A percentile compares a stretch with the other conserved stretches of the same genome.
phyloP scores from a whole-genome alignment of 2,113 vertebrate genomes.

The Axis porcinus region DNA sequence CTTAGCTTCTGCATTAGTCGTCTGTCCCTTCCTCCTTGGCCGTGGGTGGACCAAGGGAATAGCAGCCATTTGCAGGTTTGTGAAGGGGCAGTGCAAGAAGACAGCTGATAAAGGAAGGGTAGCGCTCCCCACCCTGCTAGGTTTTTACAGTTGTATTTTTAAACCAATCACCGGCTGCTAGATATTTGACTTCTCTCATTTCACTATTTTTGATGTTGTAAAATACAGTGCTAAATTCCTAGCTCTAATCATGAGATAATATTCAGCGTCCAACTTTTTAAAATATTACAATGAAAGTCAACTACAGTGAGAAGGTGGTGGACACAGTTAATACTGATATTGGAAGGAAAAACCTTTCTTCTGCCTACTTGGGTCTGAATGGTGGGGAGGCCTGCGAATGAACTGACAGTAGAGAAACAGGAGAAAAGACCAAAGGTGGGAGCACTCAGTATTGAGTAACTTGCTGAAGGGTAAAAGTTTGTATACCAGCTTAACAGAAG shows the following conservation, averaged over 20 bases:
- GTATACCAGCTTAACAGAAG: neutral
- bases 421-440: neutral
- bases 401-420: neutral
- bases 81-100: constrained; percentile 21
- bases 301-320: neutral
- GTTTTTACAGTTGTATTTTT: constrained; percentile 43
- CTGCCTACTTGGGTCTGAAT: neutral
- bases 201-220: neutral
- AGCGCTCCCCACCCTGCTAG: neutral
- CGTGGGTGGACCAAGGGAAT: constrained; percentile 5
- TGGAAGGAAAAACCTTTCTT: neutral
- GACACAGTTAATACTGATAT: neutral
- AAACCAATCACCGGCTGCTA: neutral
- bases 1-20: constrained; percentile 41
- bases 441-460: neutral
- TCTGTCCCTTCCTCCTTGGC: constrained; percentile 27
- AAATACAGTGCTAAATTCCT: neutral
- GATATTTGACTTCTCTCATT: constrained; percentile 28
- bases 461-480: neutral
- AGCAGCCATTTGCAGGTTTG: constrained; percentile 1
- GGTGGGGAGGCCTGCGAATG: neutral
- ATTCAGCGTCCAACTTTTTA: neutral
- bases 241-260: neutral
- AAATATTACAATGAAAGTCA: neutral
- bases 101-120: neutral